phyloP scores from a whole-genome alignment of 1,140 invertebrate species.

The Andrena cerasifolii region DNA sequence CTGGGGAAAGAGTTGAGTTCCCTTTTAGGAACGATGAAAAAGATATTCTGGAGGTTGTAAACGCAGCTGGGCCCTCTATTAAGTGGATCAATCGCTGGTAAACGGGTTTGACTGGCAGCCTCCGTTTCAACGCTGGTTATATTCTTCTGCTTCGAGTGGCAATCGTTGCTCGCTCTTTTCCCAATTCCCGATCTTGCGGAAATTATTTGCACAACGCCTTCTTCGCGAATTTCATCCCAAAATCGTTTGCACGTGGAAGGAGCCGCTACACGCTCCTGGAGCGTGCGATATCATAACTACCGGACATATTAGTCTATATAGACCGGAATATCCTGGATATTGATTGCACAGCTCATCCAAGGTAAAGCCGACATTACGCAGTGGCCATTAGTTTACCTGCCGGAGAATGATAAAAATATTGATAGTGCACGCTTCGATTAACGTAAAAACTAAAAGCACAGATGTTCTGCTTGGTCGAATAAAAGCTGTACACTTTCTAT shows the following conservation, averaged over 20 bases:
- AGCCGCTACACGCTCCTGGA: background rate
- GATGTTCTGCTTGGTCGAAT: background rate
- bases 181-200: slow-evolving; percentile 11
- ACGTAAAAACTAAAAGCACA: background rate
- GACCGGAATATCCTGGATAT: slow-evolving; percentile 26
- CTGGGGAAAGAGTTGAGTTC: slow-evolving; percentile 37
- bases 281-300: background rate
- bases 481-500: slow-evolving; percentile 8
- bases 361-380: slow-evolving; percentile 1
- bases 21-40: slow-evolving; percentile 1
- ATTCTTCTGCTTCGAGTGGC: slow-evolving; percentile 50
- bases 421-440: background rate
- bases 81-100: slow-evolving; percentile 52
- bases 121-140: slow-evolving; percentile 40
- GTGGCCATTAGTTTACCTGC: background rate
- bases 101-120: slow-evolving; percentile 13
- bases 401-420: background rate
- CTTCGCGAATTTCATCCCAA: background rate
- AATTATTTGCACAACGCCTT: slow-evolving; percentile 24
- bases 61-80: slow-evolving; percentile 1
- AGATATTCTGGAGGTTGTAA: background rate
- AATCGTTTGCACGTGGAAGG: background rate
- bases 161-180: slow-evolving; percentile 8
- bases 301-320: background rate
- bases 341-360: background rate